phyloP scores from a whole-genome alignment of 2,113 vertebrate genomes.

The Gobiocypris rarus region DNA sequence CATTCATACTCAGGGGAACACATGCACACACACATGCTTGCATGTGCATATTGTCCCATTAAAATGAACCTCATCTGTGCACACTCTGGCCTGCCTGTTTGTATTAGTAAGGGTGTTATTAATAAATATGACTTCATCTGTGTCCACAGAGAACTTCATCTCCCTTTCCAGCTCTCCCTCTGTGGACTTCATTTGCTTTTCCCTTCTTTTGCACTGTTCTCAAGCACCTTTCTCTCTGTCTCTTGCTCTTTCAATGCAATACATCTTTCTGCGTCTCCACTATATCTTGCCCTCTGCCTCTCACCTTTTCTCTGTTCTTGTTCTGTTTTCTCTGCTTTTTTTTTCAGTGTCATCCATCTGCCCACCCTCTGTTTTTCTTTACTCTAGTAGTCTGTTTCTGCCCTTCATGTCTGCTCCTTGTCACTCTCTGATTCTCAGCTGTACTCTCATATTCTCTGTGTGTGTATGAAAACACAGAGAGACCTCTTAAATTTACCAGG shows the following conservation, averaged over 20 bases:
- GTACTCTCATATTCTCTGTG: conserved; percentile 41
- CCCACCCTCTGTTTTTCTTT: conserved; percentile 13
- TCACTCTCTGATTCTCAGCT: conserved; percentile 40
- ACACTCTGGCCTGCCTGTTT: conserved; percentile 35
- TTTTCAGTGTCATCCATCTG: background rate
- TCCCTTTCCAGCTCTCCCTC: conserved; percentile 32
- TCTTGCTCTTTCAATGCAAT: conserved; percentile 18
- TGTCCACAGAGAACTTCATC: conserved; percentile 39
- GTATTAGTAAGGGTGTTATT: conserved; percentile 48
- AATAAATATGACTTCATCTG: conserved; percentile 59
- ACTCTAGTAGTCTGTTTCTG: conserved; percentile 21
- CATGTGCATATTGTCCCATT: conserved; percentile 45
- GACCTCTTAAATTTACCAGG: background rate
- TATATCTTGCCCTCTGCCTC: background rate
- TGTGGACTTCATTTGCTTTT: conserved; percentile 31
- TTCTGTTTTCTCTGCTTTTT: background rate
- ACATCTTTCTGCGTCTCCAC: background rate
- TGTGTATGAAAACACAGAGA: background rate
- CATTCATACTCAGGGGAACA: conserved; percentile 30
- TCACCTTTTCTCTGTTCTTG: conserved; percentile 32
- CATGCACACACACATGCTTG: conserved; percentile 35
- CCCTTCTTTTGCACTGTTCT: conserved; percentile 2
- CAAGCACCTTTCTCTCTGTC: background rate
- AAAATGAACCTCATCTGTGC: background rate
- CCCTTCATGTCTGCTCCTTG: conserved; percentile 39